Base-by-base conservation (phyloP, 2,888 invertebrate genomes). In the Chrysomela aeneicollis region DNA sequence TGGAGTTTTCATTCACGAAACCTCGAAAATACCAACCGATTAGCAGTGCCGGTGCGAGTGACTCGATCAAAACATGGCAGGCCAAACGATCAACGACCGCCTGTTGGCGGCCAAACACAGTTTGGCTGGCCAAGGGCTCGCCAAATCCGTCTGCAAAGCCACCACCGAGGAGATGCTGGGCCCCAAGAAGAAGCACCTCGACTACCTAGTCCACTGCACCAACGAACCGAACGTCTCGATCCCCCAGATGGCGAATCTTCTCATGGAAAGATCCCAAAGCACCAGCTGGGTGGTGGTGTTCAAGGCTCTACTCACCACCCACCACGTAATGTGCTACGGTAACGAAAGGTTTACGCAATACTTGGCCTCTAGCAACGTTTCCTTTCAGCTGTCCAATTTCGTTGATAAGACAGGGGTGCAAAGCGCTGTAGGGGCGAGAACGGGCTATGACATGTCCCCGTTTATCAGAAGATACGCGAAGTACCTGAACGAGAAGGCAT, bases 281-380 rank as follows among this genome's bases (percentile, higher is more conserved):
- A 91, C 94, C 75, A 97, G 94, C 83, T 99, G 99, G 99, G 96
- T 98, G 72, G 98, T 99, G 68, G 98, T 99, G 63, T 99, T 95
- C 85, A 99, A 99, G 85, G 91, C 98, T 53, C 90, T 99, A 73
- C 95, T 99, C 80, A 98, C 99, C 63, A 97, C 98, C 73, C 99
- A 99, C 85, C 98, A 99, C 86, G 88, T 99, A 82, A 94, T 99
- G 90, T 99, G 98, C 82, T 99, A 99, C 86, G 99, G 99, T 78
- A 99, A 99, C 87, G 99, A 99, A 95, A 91, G 99, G 83, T 99
- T 99, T 85, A 98, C 98, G 82, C 99, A 99, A 86, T 99, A 98
- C 86, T 88, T 99, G 86, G 99, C 99, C 67, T 99, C 99, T 75
- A 98, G 98, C 87, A 99, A 98, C 87, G 97, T 98, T 81, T 95